Base-by-base conservation (phyloP, 92 coral and sea anemone genomes). In the Desmophyllum pertusum region DNA sequence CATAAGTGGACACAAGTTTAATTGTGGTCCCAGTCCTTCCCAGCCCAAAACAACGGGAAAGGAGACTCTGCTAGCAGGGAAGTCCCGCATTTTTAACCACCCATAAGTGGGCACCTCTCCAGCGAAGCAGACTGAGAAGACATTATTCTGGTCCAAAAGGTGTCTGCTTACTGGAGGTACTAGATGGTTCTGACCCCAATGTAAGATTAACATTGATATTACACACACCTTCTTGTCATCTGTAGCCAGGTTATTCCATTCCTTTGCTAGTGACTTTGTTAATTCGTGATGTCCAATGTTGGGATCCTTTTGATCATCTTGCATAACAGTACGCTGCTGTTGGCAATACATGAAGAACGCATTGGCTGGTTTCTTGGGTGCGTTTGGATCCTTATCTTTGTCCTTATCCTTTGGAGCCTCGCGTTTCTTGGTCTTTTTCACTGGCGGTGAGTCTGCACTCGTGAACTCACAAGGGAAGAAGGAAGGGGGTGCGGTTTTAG, bases 281-380 rank as follows among this genome's bases (percentile, higher is more conserved):
- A 96, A 82, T 81, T 96, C 99, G 45, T 96, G 99, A 78, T 96
- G 99, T 33, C 99, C 99, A 87, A 96, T 89, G 30, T 92, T 77
- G 0, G 99, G 85, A 29, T 96, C 99, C 65, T 93, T 92, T 67
- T 90, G 99, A 63, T 96, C 99, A 51, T 90, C 98, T 21, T 96
- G 98, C 98, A 96, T 96, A 0, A 89, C 90, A 53, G 86, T 96
- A 23, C 99, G 89, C 73, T 96, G 99, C 66, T 96, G 97, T 71
- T 94, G 98, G 52, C 99, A 96, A 79, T 88, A 96, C 98, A 96
- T 94, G 72, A 96, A 94, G 84, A 96, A 96, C 14, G 99, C 99
- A 87, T 96, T 96, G 37, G 99, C 98, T 17, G 99, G 99, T 76
- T 94, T 94, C 87, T 96, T 96, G 18, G 99, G 99, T 5, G 99